Conservation (phyloP, 2,113 vertebrate genomes). For the Tiliqua scincoides region DNA sequence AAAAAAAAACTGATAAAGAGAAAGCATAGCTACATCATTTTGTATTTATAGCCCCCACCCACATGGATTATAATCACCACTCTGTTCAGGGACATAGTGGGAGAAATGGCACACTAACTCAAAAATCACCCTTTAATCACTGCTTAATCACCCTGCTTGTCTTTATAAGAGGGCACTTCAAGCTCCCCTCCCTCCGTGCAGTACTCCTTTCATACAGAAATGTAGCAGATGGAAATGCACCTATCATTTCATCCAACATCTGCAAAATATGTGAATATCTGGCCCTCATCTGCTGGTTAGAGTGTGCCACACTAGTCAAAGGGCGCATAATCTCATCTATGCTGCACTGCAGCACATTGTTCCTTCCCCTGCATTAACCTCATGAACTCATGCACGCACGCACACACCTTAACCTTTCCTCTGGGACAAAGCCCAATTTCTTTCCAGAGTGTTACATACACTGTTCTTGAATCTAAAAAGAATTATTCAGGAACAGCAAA, state of each 20-base stretch:
- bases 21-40: background rate
- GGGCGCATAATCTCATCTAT: background rate
- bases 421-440: background rate
- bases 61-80: background rate
- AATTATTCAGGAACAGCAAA: background rate
- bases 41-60: background rate
- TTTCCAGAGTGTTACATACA: background rate
- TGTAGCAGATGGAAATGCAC: background rate
- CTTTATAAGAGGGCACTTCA: background rate
- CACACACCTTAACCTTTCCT: background rate
- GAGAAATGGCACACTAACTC: background rate
- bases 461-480: background rate
- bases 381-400: background rate
- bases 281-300: background rate
- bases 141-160: background rate
- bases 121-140: background rate
- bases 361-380: background rate
- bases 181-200: background rate
- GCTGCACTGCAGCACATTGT: background rate
- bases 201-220: background rate
- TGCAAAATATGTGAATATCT: background rate
- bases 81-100: background rate
- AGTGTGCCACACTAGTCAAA: background rate
- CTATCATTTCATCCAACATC: background rate
- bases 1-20: too few relatives aligned